These are phyloP conservation scores for Phalacrocorax carbo DNA, from an alignment of 2,113 vertebrate genomes.

Conservation along the genomic window DNA sequence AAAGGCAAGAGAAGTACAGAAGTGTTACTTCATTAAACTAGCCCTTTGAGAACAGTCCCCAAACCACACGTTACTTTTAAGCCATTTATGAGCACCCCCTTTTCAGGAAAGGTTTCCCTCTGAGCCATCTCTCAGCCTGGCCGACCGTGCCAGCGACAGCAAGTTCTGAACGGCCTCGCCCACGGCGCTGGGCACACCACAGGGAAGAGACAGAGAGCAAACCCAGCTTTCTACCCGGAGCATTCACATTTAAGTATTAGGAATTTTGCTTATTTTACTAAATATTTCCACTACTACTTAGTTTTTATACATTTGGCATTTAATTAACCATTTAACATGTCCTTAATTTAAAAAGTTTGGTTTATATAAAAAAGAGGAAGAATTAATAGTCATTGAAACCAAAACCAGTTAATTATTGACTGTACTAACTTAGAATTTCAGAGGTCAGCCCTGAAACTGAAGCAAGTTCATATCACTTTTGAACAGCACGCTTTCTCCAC, in stretches of 20 bases:
- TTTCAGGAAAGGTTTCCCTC: neutral
- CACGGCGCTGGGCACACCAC: neutral
- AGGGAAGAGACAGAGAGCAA: neutral
- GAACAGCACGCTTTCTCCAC: neutral
- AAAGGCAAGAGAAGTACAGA: conserved; percentile 61
- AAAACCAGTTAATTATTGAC: neutral
- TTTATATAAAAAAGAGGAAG: neutral
- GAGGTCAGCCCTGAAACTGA: neutral
- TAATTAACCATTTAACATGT: neutral
- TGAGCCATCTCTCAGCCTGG: neutral
- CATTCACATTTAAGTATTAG: neutral
- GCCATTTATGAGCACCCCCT: neutral
- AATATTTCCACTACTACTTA: neutral
- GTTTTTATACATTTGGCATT: neutral
- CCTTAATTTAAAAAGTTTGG: neutral
- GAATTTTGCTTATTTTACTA: neutral
- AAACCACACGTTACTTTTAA: neutral
- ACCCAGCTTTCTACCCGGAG: neutral
- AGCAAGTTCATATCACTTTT: neutral
- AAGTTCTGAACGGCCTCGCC: neutral
- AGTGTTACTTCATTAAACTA: neutral
- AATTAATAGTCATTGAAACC: neutral
- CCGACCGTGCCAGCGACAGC: neutral
- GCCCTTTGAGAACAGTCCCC: neutral
- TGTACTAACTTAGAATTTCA: neutral